Base-by-base conservation (phyloP, 1,140 invertebrate genomes). In the Ceratina calcarata region DNA sequence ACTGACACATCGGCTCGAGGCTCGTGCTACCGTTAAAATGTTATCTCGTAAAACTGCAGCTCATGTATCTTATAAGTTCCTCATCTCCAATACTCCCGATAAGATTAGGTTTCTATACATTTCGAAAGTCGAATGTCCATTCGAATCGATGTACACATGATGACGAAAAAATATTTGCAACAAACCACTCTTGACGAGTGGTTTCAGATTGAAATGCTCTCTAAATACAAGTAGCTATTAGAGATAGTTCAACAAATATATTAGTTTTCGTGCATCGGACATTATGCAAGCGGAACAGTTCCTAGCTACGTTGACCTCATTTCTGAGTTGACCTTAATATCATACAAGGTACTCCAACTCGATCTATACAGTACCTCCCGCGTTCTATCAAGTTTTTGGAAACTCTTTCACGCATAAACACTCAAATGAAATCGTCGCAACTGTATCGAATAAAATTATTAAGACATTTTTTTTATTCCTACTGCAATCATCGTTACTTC, bases 311-410 rank as follows among this genome's bases (percentile, higher is more conserved):
- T 78, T 88, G 87, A 89, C 89, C 89, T 85, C 88, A 90, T 90
- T 90, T 86, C 85, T 84, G 86, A 73, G 85, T 85, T 90, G 89
- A 89, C 89, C 89, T 89, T 88, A 90, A 86, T 87, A 85, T 85
- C 75, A 58, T 58, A 61, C 64, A 78, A 61, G 72, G 78, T 77
- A 73, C 79, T 80, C 65, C 55, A 71, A 82, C 53, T 58, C 60
- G 64, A 75, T 72, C 76, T 72, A 72, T 72, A 78, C 51, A 78
- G 20, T n/a, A 45, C 49, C 45, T 45, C 53, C 10, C 16, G 27
- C 27, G 22, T 58, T 60, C 32, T 78, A 49, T 72, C 22, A 78
- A n/a, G 0, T 65, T 78, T 78, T 72, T 62, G 76, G 51, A 72
- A 78, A 55, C 16, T 64, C 7, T 49, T 20, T 51, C 16, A 27